phyloP scores from a whole-genome alignment of 1,140 invertebrate species.

The Pemphigus obesinymphae region DNA sequence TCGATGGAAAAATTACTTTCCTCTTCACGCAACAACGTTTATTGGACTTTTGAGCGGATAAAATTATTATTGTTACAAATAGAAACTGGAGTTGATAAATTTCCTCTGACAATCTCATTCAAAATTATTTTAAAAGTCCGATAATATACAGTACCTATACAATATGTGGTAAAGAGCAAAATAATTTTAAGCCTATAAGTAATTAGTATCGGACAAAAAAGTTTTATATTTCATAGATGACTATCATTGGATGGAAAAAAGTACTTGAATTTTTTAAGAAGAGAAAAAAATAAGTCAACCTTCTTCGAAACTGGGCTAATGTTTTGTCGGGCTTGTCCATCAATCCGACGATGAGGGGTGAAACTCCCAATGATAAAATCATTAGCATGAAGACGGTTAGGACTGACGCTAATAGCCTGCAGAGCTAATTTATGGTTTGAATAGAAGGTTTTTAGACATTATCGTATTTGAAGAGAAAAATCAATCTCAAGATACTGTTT shows the following conservation, averaged over 20 bases:
- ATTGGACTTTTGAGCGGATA: not conserved
- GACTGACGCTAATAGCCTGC: slow-evolving; percentile 20
- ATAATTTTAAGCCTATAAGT: not conserved
- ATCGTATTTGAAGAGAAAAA: slow-evolving; percentile 8
- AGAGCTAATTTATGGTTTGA: slow-evolving; percentile 20
- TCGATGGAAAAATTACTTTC: not conserved
- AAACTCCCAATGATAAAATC: slow-evolving; percentile 24
- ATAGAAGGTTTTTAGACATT: slow-evolving; percentile 19
- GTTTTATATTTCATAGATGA: not conserved
- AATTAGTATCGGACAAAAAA: not conserved
- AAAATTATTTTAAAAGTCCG: not conserved
- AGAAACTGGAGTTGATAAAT: not conserved
- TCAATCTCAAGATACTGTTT: not conserved
- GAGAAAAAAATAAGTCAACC: slow-evolving; percentile 14
- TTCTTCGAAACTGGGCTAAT: slow-evolving; percentile 14
- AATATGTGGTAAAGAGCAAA: not conserved
- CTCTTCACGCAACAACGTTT: not conserved
- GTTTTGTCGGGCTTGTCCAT: not conserved
- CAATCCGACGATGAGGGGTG: not conserved
- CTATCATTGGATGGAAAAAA: slow-evolving; percentile 2
- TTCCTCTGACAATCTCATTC: not conserved
- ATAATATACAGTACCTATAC: not conserved
- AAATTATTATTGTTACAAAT: not conserved
- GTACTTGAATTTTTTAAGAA: slow-evolving; percentile 24
- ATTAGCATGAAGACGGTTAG: slow-evolving; percentile 27